These are phyloP conservation scores for Colius striatus DNA, from an alignment of 2,113 vertebrate species.

Conservation along the genomic window DNA sequence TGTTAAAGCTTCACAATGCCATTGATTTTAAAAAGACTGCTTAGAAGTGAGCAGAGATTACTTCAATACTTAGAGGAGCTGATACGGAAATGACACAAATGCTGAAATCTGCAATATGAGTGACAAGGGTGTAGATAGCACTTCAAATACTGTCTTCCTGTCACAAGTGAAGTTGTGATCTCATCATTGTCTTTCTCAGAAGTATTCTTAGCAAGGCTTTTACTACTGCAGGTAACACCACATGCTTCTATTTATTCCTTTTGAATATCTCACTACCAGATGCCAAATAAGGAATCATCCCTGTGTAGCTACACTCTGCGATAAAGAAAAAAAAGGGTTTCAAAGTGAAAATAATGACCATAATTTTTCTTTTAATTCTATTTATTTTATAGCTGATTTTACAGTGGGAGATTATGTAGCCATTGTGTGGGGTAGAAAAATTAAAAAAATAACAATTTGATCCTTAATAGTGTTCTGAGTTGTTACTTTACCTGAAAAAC, in stretches of 20 bases:
- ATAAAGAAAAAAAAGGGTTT: neutral
- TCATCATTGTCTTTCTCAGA: neutral
- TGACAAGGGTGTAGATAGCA: neutral
- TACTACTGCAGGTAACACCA: neutral
- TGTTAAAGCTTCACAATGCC: neutral
- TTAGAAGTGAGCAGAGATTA: neutral
- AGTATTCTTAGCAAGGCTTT: neutral
- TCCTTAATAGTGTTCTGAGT: neutral
- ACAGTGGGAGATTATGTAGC: neutral
- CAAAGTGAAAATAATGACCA: constrained; percentile 3
- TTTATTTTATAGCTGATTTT: neutral
- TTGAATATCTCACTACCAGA: neutral
- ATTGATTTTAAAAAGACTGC: neutral
- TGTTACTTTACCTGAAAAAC: constrained; percentile 8
- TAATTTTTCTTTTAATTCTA: neutral
- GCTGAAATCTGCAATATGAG: neutral
- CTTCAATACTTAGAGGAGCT: neutral
- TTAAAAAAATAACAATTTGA: neutral
- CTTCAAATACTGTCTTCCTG: neutral
- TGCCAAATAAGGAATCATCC: neutral
- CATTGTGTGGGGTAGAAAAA: neutral
- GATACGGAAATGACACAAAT: neutral
- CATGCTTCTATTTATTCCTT: neutral
- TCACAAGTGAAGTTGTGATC: neutral
- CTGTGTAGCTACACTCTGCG: neutral